phyloP scores from a whole-genome alignment of 2,888 invertebrate species.

The Chydorus sphaericus region DNA sequence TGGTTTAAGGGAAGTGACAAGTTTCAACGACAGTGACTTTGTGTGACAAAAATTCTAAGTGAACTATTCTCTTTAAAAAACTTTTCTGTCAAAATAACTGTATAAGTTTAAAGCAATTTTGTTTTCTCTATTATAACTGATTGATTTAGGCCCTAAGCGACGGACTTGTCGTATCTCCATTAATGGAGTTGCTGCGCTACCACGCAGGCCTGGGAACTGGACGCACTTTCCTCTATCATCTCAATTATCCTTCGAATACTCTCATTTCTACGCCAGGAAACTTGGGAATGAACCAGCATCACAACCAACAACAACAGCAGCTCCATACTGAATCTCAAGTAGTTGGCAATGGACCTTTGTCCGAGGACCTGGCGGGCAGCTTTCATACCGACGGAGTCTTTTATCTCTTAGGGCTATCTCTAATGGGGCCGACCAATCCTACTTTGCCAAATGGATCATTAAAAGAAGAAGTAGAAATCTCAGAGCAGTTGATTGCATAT shows the following conservation, averaged over 20 bases:
- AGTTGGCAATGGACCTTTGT: neutral
- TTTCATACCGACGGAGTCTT: neutral
- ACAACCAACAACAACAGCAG: neutral
- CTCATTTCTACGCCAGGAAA: neutral
- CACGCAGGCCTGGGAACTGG: neutral
- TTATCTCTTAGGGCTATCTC: neutral
- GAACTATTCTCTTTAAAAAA: no score
- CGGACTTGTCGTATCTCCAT: conserved; percentile 82
- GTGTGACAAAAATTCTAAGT: no score
- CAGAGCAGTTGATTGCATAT: conserved; percentile 12
- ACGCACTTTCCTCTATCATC: neutral
- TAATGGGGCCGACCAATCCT: neutral
- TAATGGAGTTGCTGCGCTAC: conserved; percentile 35
- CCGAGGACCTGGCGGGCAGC: neutral
- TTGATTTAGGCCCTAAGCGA: conserved; percentile 84
- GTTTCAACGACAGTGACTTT: no score
- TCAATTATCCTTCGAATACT: neutral
- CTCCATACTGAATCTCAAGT: no score
- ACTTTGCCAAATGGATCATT: neutral
- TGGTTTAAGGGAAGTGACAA: no score
- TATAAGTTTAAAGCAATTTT: no score
- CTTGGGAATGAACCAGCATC: neutral
- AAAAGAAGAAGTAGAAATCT: neutral
- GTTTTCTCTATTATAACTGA: no score
- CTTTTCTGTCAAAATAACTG: no score